Evolutionary conservation across 1,140 invertebrate species (phyloP).

Genomic region (Lysiphlebus fabarum): DNA sequence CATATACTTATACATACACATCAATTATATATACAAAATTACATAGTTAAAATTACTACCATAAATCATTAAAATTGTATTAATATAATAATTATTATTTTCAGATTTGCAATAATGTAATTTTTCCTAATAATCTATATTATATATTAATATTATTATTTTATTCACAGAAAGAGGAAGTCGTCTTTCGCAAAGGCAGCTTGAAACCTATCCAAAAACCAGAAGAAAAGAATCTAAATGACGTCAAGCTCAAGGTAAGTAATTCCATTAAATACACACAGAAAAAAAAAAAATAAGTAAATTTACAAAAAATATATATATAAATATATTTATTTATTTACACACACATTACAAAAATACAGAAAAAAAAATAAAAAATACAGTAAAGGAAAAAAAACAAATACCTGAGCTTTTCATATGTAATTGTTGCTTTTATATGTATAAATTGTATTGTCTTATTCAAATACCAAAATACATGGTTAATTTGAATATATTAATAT

Average conservation of each 20-base stretch:
- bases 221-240: constrained; percentile 27
- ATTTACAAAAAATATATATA: too few relatives aligned
- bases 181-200: constrained; percentile 31
- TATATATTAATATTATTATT: constrained; percentile 3
- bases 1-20: constrained; percentile 5
- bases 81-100: not conserved
- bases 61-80: not conserved
- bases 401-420: too few relatives aligned
- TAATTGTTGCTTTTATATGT: too few relatives aligned
- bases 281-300: too few relatives aligned
- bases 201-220: constrained; percentile 39
- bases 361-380: too few relatives aligned
- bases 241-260: constrained; percentile 19
- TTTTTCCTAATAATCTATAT: not conserved
- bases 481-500: not conserved
- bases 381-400: too few relatives aligned
- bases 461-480: too few relatives aligned
- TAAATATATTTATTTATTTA: too few relatives aligned
- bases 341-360: too few relatives aligned
- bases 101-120: constrained; percentile 7
- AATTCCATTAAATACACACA: not conserved
- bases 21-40: constrained; percentile 2
- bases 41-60: constrained; percentile 3
- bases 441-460: too few relatives aligned
- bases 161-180: constrained; percentile 40